Evolutionary conservation across 1,140 invertebrate species (phyloP).

Genomic region (Tribolium castaneum): DNA sequence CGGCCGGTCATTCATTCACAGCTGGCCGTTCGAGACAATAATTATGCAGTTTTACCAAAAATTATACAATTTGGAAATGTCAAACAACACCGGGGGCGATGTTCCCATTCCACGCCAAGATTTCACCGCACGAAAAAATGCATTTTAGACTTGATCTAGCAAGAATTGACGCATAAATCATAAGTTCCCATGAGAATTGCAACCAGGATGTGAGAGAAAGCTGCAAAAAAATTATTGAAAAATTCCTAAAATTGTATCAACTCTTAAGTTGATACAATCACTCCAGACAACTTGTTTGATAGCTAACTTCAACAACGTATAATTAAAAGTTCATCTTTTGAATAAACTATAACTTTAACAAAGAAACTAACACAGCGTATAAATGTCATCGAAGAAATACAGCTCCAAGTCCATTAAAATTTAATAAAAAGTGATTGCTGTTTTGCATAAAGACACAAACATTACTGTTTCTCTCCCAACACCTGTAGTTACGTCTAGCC

Average conservation of each 20-base stretch:
- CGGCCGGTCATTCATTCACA: neutral
- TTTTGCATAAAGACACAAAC: slow-evolving; percentile 23
- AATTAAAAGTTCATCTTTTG: neutral
- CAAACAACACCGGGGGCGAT: neutral
- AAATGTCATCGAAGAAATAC: neutral
- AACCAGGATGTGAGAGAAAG: neutral
- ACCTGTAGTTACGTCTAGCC: slow-evolving; percentile 9
- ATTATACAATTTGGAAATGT: neutral
- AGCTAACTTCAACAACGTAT: neutral
- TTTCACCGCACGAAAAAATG: neutral
- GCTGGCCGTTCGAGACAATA: neutral
- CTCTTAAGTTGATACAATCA: too few species aligned
- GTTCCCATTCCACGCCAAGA: neutral
- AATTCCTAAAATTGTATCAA: neutral
- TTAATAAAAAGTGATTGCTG: slow-evolving; percentile 25
- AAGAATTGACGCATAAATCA: neutral
- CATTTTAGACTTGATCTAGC: neutral
- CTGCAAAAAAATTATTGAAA: neutral
- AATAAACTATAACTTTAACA: neutral
- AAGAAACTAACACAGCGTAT: neutral
- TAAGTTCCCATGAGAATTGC: neutral
- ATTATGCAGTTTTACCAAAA: neutral
- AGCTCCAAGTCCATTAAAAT: neutral
- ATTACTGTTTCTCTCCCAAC: slow-evolving; percentile 7
- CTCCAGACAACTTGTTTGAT: neutral